Evolutionary conservation across 2,113 vertebrate genomes (phyloP).

Genomic region (Pelobates fuscus): DNA sequence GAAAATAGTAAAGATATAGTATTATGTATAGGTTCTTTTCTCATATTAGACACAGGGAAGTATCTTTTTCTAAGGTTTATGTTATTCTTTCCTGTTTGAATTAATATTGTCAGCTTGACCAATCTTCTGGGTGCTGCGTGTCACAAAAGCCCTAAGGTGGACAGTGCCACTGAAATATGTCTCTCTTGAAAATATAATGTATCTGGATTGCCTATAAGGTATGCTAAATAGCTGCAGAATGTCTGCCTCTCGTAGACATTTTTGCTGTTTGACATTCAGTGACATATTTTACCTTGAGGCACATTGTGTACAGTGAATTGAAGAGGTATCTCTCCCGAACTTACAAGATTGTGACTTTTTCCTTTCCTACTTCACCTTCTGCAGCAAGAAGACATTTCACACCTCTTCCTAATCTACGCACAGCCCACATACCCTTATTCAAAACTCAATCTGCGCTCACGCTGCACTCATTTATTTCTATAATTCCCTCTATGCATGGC

Average conservation of each 20-base stretch:
- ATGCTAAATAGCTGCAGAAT: slow-evolving; percentile 24
- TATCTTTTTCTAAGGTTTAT: background rate
- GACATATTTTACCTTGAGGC: slow-evolving; percentile 37
- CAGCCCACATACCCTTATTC: slow-evolving; percentile 42
- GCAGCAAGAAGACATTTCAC: slow-evolving; percentile 47
- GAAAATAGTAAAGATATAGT: too few species aligned
- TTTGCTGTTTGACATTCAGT: slow-evolving; percentile 45
- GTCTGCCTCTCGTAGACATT: slow-evolving; percentile 15
- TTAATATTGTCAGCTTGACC: slow-evolving; percentile 12
- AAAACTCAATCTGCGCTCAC: slow-evolving; percentile 43
- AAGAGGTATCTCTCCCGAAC: slow-evolving; percentile 55
- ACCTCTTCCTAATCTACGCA: slow-evolving; percentile 34
- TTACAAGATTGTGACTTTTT: slow-evolving; percentile 22
- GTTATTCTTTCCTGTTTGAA: background rate
- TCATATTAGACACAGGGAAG: background rate
- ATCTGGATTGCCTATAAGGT: slow-evolving; percentile 30
- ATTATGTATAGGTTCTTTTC: too few species aligned
- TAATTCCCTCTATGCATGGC: slow-evolving; percentile 37
- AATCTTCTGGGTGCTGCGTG: background rate
- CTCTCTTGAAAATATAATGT: slow-evolving; percentile 27
- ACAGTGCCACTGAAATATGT: slow-evolving; percentile 16
- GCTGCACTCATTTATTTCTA: slow-evolving; percentile 37
- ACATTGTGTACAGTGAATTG: slow-evolving; percentile 46
- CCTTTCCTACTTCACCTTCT: slow-evolving; percentile 7
- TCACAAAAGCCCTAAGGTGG: slow-evolving; percentile 19